These are phyloP conservation scores for Coturnix japonica DNA, from an alignment of 2,113 vertebrate species.

Conservation along the genomic window DNA sequence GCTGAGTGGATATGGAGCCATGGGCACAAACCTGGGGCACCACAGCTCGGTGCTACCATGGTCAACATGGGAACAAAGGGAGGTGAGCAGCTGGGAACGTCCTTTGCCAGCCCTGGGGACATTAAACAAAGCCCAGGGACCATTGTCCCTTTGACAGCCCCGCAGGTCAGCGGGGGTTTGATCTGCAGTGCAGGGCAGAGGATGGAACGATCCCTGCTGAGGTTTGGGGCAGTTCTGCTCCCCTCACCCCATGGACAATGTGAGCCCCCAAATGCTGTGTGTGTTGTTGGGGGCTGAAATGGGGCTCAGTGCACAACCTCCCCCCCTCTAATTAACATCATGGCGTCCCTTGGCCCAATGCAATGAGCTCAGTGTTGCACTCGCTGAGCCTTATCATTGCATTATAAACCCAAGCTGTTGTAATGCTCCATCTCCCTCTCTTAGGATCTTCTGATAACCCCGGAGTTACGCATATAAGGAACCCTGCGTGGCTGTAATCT, in stretches of 20 bases:
- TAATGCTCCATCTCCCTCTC: background rate
- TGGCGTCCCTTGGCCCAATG: too few relatives aligned
- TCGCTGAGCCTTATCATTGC: background rate
- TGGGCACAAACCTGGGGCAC: background rate
- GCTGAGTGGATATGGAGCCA: background rate
- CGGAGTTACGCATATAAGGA: background rate
- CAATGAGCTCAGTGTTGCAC: background rate
- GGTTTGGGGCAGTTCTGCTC: background rate
- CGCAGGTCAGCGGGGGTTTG: constrained; percentile 26
- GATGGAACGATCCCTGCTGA: background rate
- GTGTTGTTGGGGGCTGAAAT: background rate
- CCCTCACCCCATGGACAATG: background rate
- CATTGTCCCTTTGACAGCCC: constrained; percentile 37
- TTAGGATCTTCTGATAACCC: background rate
- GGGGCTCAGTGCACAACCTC: fast-evolving
- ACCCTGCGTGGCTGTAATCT: background rate
- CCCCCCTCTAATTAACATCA: background rate
- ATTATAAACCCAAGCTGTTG: background rate
- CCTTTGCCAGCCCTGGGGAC: constrained; percentile 47
- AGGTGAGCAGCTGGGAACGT: background rate
- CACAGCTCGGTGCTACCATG: background rate
- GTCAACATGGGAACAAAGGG: constrained; percentile 28
- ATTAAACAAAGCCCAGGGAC: constrained; percentile 58
- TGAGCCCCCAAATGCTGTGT: fast-evolving
- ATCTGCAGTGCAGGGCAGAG: background rate